Conservation (phyloP, 2,113 vertebrate species). For the Oceanodroma tethys region DNA sequence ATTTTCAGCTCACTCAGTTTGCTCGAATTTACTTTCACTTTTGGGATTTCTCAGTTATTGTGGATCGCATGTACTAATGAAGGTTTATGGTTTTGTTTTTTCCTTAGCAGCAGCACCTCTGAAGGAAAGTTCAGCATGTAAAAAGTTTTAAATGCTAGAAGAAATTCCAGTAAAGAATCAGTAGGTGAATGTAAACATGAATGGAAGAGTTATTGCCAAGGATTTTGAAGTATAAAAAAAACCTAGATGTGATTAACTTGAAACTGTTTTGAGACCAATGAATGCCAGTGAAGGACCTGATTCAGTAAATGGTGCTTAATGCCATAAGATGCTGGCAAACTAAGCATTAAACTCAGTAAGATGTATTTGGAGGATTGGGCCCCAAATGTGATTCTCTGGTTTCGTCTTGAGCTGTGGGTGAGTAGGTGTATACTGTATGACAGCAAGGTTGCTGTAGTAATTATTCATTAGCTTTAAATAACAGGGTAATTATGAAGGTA, state of each 20-base stretch:
- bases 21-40: not conserved
- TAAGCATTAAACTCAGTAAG: not conserved
- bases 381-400: not conserved
- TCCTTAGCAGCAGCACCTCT: not conserved
- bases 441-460: conserved; percentile 45
- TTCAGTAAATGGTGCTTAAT: not conserved
- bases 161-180: not conserved
- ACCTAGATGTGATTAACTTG: not conserved
- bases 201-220: not conserved
- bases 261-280: not conserved
- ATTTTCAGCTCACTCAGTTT: not conserved
- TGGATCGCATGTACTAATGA: not conserved
- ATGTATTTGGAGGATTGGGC: not conserved
- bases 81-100: not conserved
- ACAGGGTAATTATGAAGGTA: conserved; percentile 59
- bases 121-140: not conserved
- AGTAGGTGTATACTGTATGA: conserved; percentile 12
- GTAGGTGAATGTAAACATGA: not conserved
- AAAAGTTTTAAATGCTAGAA: not conserved
- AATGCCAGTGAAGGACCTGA: not conserved
- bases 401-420: not conserved
- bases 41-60: not conserved
- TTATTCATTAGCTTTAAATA: conserved; percentile 70
- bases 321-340: not conserved
- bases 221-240: not conserved